Evolutionary conservation across 2,888 invertebrate species (phyloP), one percentile per base, ranked within the genome.

Genomic region (Zygothrica quintamaculata): DNA sequence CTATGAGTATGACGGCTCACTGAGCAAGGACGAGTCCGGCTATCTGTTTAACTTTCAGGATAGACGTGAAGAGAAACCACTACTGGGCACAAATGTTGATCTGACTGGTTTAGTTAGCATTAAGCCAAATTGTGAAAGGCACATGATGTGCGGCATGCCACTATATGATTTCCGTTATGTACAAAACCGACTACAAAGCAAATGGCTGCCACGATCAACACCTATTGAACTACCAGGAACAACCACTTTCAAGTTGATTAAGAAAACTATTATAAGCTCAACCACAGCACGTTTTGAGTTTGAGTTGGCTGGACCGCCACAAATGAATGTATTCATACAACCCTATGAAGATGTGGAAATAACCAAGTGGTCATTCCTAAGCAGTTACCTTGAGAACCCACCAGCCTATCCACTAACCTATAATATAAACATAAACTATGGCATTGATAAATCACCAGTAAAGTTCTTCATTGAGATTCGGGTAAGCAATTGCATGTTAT

Each of bases 1-100:
- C 57, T 90, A 92, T 65, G 89, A 92, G 46, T 80, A 78, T 31
- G 80, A 88, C 59, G 77, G 88, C 1, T 65, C 77, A 0, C 70
- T 91, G 1, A 87, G 87, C 16, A 77, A 82, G n/a, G 85, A 90
- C 47, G 92, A 93, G 62, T 91, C 92, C 3, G 92, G 92, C 1
- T 89, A 92, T 43, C 91, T 91, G 85, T 88, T 92, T 40, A 79
- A 91, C 47, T 91, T 92, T 2, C 89, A 92, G 69, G 93, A 93
- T 18, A 65, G 89, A 6, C 75, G 74, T 6, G 36, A 58, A 2
- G 75, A 87, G 25, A 25, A 40, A 3, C 74, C 84, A 0, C 33
- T 84, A 3, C 22, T 67, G 29, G 65, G 53, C 8, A 56, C 75
- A 22, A 65, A 40, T 0, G 71, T 86, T 1, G 78, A 86, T 36